Evolutionary conservation across 1,140 invertebrate genomes (phyloP).

Genomic region (Heliconius hermathena): DNA sequence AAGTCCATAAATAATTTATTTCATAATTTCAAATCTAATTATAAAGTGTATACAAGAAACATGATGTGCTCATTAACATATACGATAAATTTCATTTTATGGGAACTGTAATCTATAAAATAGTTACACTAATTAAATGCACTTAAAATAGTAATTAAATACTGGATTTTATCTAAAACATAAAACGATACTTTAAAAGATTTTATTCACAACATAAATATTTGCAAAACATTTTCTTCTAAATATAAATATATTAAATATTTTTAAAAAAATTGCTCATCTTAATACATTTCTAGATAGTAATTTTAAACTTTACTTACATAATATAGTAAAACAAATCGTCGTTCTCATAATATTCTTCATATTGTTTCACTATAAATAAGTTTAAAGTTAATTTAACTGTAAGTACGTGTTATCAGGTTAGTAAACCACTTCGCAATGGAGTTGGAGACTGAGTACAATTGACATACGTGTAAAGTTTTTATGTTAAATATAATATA

Average conservation of each 20-base stretch:
- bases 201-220: too few species aligned
- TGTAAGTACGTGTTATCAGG: background rate
- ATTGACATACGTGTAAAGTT: background rate
- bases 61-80: background rate
- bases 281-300: too few species aligned
- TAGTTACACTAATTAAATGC: background rate
- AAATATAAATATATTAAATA: background rate
- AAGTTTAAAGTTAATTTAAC: background rate
- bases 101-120: background rate
- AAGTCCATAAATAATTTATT: too few species aligned
- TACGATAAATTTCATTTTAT: background rate
- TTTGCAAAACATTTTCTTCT: too few species aligned
- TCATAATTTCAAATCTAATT: too few species aligned
- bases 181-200: too few species aligned
- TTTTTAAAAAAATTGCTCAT: slow-evolving; percentile 12
- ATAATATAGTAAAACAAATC: slow-evolving; percentile 43
- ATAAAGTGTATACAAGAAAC: background rate
- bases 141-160: background rate
- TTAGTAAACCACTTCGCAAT: background rate
- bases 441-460: background rate
- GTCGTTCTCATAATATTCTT: slow-evolving; percentile 47
- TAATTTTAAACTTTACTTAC: slow-evolving; percentile 47
- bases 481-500: background rate
- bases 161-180: too few species aligned
- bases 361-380: background rate